Percentiles rank a stretch among this genome's conserved stretches.
phyloP scores from a whole-genome alignment of 2,113 vertebrate genomes.

The Gnathonemus echidnorhynchus region DNA sequence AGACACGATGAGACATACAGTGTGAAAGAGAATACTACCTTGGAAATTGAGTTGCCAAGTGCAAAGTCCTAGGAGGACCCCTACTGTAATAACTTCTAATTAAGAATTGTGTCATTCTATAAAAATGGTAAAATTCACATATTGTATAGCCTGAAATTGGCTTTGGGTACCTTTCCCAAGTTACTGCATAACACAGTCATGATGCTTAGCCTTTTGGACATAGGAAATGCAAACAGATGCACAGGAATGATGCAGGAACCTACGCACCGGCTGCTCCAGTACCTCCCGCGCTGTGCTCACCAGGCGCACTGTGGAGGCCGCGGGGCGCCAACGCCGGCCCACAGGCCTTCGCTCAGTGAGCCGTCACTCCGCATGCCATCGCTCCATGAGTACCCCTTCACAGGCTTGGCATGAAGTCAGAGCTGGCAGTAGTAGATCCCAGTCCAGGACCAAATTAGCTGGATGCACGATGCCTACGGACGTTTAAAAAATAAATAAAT shows the following conservation, averaged over 20 bases:
- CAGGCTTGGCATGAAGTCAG: neutral
- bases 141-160: neutral
- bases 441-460: neutral
- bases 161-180: neutral
- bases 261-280: neutral
- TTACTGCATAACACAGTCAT: neutral
- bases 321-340: neutral
- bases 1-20: neutral
- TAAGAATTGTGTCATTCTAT: neutral
- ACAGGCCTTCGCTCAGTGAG: neutral
- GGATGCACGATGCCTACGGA: neutral
- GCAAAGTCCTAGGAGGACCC: neutral
- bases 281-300: neutral
- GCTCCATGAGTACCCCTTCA: neutral
- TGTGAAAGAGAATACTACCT: neutral
- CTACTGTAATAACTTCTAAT: neutral
- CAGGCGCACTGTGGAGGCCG: neutral
- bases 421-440: neutral
- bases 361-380: neutral
- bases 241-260: neutral
- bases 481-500: neutral
- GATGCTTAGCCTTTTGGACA: conserved; percentile 5
- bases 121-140: neutral
- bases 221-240: conserved; percentile 1
- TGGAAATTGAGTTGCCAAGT: neutral